These are phyloP conservation scores for Yoshiicerus persimilis DNA, from an alignment of 1,140 invertebrate genomes.

Conservation along the genomic window DNA sequence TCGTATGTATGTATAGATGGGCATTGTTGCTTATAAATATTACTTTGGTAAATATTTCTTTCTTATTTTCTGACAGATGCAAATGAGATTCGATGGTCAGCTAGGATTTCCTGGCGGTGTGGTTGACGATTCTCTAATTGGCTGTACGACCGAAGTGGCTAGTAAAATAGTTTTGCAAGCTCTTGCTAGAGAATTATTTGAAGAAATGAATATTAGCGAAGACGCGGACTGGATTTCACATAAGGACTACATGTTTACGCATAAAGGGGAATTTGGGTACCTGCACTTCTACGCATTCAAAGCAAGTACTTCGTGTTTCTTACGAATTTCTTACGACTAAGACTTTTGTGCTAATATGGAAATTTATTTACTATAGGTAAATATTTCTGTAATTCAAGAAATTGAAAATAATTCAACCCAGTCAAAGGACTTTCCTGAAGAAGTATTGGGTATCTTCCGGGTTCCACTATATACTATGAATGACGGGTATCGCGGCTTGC, in stretches of 20 bases:
- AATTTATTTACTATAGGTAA: neutral
- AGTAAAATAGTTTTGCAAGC: constrained; percentile 49
- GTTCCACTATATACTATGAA: constrained; percentile 61
- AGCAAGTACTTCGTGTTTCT: too few relatives aligned
- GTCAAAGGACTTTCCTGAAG: constrained; percentile 57
- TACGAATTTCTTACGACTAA: too few relatives aligned
- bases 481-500: constrained; percentile 59
- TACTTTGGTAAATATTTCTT: constrained; percentile 36
- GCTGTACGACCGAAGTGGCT: constrained; percentile 2
- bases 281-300: constrained; percentile 60
- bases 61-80: too few relatives aligned
- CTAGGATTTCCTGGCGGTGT: constrained; percentile 64
- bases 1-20: too few relatives aligned
- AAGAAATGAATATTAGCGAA: constrained; percentile 60
- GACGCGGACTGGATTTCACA: neutral
- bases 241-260: neutral
- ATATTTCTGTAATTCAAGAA: neutral
- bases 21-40: too few relatives aligned
- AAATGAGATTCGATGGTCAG: constrained; percentile 63
- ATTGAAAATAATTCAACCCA: constrained; percentile 40
- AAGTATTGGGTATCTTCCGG: constrained; percentile 58
- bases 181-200: constrained; percentile 60
- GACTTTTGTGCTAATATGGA: too few relatives aligned
- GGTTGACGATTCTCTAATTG: constrained; percentile 57
- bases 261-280: neutral